Conservation (phyloP, 1,140 invertebrate genomes). For the Drosophila bifasciata region DNA sequence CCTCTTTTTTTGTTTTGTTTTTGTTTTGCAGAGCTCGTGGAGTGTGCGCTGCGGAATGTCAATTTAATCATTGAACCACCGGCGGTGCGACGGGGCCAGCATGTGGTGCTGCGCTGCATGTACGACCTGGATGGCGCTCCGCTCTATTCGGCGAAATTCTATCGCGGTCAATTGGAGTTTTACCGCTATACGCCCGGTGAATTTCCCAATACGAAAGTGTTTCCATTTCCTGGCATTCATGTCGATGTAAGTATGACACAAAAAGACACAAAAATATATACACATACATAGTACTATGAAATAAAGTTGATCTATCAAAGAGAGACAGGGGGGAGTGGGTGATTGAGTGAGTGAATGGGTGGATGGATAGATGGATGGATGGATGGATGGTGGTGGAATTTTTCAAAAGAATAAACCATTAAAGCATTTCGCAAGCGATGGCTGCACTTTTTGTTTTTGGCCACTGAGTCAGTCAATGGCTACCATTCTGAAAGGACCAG, state of each 20-base stretch:
- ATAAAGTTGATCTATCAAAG: background rate
- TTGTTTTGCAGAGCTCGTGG: slow-evolving; percentile 74
- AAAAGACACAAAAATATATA: slow-evolving; percentile 1
- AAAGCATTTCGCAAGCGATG: background rate
- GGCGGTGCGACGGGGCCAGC: slow-evolving; percentile 87
- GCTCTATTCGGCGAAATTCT: slow-evolving; percentile 92
- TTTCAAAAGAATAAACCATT: slow-evolving; percentile 13
- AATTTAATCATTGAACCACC: slow-evolving; percentile 85
- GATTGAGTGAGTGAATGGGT: no score
- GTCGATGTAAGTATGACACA: slow-evolving; percentile 89
- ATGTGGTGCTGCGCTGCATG: slow-evolving; percentile 88
- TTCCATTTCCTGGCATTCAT: slow-evolving; percentile 88
- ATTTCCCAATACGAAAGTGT: slow-evolving; percentile 88
- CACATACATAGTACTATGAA: slow-evolving; percentile 7
- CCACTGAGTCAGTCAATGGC: background rate
- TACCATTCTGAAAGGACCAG: slow-evolving; percentile 13
- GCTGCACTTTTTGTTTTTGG: slow-evolving; percentile 7
- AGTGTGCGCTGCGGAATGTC: slow-evolving; percentile 84
- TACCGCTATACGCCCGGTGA: slow-evolving; percentile 90
- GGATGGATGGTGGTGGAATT: background rate
- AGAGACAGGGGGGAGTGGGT: no score
- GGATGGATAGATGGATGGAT: no score
- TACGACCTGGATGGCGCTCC: slow-evolving; percentile 90
- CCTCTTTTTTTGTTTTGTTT: no score
- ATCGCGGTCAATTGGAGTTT: slow-evolving; percentile 91